Conservation (phyloP, 2,888 invertebrate species). For the Sisyra nigra region DNA sequence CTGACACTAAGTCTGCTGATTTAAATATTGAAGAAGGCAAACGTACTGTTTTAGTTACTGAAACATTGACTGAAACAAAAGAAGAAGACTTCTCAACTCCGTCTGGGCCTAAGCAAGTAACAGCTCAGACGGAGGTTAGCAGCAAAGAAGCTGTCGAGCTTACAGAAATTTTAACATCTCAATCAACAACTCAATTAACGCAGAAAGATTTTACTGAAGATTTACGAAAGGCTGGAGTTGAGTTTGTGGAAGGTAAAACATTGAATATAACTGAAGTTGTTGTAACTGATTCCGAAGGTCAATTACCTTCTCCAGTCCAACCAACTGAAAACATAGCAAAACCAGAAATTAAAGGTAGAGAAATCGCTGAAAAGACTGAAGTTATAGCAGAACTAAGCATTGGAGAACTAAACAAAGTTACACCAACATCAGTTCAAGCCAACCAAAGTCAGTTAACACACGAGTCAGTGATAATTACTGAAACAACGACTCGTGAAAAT, state of each 20-base stretch:
- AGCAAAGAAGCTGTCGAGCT: constrained; percentile 16
- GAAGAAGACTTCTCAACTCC: constrained; percentile 11
- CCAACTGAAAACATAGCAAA: constrained; percentile 8
- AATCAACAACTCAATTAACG: constrained; percentile 6
- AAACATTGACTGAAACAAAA: constrained; percentile 15
- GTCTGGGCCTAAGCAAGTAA: constrained; percentile 11
- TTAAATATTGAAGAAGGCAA: constrained; percentile 9
- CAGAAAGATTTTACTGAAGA: constrained; percentile 2
- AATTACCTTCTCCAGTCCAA: constrained; percentile 16
- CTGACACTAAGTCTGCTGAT: constrained; percentile 18
- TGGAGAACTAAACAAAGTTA: constrained; percentile 14
- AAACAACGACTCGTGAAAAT: constrained; percentile 22
- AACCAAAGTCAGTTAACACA: constrained; percentile 19
- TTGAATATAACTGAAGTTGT: constrained; percentile 18
- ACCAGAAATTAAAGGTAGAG: constrained; percentile 14
- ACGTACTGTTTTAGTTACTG: constrained; percentile 12
- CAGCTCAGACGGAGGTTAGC: constrained; percentile 13
- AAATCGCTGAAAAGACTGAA: constrained; percentile 26
- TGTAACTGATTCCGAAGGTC: constrained; percentile 24
- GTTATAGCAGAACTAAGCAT: constrained; percentile 18
- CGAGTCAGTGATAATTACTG: constrained; percentile 17
- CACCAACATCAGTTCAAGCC: constrained; percentile 18
- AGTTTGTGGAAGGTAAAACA: constrained; percentile 16
- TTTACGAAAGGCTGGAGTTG: constrained; percentile 14
- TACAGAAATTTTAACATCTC: constrained; percentile 15